phyloP scores from a whole-genome alignment of 2,113 vertebrate genomes.

The Myiozetetes cayanensis region DNA sequence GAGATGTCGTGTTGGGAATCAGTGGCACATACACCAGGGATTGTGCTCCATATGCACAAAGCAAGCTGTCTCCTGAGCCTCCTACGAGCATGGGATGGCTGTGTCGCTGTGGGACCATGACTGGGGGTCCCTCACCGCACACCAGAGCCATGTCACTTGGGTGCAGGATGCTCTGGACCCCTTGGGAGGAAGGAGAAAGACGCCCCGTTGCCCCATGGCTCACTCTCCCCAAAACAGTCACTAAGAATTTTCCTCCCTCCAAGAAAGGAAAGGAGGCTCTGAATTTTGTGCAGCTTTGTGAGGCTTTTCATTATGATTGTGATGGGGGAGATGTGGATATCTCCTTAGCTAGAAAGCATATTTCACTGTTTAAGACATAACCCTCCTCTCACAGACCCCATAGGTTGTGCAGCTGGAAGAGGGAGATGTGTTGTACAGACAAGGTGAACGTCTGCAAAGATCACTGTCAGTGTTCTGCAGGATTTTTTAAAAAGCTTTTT shows the following conservation, averaged over 20 bases:
- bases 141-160: not conserved
- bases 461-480: not conserved
- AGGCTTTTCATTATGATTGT: not conserved
- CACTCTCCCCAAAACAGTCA: not conserved
- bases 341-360: not conserved
- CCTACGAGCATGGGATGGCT: accelerated
- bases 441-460: not conserved
- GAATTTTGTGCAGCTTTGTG: not conserved
- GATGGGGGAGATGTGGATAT: not conserved
- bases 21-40: accelerated
- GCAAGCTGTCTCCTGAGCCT: not conserved
- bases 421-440: accelerated
- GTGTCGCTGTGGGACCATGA: accelerated
- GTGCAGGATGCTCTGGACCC: not conserved
- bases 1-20: not conserved
- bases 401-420: not conserved
- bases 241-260: not conserved
- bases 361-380: not conserved
- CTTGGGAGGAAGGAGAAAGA: not conserved
- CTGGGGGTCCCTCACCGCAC: not conserved
- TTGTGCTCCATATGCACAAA: accelerated
- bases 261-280: not conserved
- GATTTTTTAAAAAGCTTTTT: not conserved
- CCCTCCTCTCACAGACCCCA: not conserved
- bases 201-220: not conserved